Percentiles rank a stretch among this genome's conserved stretches.
phyloP scores from a whole-genome alignment of 2,797 vertebrate species.

The Phalanger gymnotis region DNA sequence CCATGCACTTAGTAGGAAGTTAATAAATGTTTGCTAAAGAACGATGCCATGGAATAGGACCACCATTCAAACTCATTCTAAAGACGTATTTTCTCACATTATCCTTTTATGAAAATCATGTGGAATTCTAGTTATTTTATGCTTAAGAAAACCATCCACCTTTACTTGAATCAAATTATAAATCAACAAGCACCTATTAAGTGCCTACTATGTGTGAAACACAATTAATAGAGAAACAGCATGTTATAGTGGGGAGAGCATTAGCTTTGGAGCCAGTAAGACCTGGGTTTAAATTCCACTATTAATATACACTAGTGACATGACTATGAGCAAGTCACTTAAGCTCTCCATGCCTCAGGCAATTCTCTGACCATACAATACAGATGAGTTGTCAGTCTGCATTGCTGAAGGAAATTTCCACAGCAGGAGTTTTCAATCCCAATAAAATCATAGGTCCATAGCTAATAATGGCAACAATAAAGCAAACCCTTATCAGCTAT shows the following conservation, averaged over 20 bases:
- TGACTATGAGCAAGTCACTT: not conserved
- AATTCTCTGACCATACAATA: too few relatives aligned
- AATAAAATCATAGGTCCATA: not conserved
- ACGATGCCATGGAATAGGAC: not conserved
- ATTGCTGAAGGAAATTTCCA: not conserved
- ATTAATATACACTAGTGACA: not conserved
- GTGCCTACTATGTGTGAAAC: not conserved
- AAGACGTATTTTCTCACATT: not conserved
- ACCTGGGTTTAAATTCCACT: not conserved
- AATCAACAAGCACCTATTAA: not conserved
- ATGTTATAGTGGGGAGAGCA: too few relatives aligned
- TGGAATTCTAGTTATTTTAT: slow-evolving; percentile 5
- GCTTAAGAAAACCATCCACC: not conserved
- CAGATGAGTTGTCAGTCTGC: too few relatives aligned
- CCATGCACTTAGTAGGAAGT: too few relatives aligned
- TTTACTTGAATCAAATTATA: slow-evolving; percentile 14
- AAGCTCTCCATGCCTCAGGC: too few relatives aligned
- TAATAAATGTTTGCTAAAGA: too few relatives aligned
- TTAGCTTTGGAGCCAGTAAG: not conserved
- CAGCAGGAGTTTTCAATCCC: not conserved
- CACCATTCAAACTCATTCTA: not conserved
- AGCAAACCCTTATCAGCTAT: not conserved
- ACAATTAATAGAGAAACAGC: not conserved
- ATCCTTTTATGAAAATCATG: slow-evolving; percentile 15
- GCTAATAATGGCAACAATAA: not conserved